Conservation (phyloP, 1,140 invertebrate genomes). For the Maconellicoccus hirsutus region DNA sequence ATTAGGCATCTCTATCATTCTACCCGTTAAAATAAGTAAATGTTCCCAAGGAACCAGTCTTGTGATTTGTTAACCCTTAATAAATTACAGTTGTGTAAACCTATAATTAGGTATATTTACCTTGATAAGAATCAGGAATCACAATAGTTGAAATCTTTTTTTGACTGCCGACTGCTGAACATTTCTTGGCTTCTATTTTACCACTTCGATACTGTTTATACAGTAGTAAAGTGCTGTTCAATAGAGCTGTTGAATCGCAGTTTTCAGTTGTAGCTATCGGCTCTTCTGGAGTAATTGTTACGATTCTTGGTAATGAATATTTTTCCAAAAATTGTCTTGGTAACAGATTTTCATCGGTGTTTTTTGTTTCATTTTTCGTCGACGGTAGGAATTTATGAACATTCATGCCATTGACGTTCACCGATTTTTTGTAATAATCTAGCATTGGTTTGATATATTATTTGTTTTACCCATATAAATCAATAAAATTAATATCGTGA, state of each 20-base stretch:
- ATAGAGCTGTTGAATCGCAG: conserved; percentile 25
- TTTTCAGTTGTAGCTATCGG: conserved; percentile 25
- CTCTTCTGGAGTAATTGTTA: conserved; percentile 28
- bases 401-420: not conserved
- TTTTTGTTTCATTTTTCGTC: not conserved
- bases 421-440: not conserved
- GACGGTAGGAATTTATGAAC: not conserved
- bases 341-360: not conserved
- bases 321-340: conserved; percentile 26
- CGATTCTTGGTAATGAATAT: conserved; percentile 27
- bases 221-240: conserved; percentile 27
- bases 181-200: conserved; percentile 28
- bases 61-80: too few species aligned
- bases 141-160: conserved; percentile 25
- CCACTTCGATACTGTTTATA: conserved; percentile 29
- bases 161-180: conserved; percentile 21
- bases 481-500: not conserved
- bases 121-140: conserved; percentile 29
- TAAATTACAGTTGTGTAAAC: too few species aligned
- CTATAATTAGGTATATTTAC: too few species aligned
- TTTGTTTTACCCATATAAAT: not conserved
- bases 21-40: too few species aligned
- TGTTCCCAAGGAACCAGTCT: not conserved
- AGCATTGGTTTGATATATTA: not conserved
- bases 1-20: too few species aligned